Conservation (phyloP, 2,113 vertebrate genomes). For the Aviceda subcristata region DNA sequence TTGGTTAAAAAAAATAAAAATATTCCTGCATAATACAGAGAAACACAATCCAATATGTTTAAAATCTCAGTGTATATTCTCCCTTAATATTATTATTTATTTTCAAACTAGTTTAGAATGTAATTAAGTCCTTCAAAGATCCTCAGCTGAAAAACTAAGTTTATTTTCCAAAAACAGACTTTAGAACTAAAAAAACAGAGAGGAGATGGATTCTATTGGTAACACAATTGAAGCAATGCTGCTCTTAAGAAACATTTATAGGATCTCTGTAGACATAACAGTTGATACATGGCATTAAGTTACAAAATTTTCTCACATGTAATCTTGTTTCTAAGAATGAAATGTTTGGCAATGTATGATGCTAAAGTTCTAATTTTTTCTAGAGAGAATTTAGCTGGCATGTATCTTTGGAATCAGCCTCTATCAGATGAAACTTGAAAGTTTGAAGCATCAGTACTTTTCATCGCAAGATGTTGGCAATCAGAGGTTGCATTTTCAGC, state of each 20-base stretch:
- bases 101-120: background rate
- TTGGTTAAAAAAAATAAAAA: background rate
- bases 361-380: background rate
- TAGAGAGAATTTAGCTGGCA: background rate
- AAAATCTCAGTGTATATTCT: background rate
- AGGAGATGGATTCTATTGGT: background rate
- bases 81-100: background rate
- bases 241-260: background rate
- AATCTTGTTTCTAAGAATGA: background rate
- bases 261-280: background rate
- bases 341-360: background rate
- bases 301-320: background rate
- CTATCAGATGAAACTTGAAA: background rate
- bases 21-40: background rate
- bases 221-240: background rate
- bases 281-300: background rate
- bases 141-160: background rate
- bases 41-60: background rate
- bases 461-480: background rate
- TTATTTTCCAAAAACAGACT: background rate
- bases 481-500: background rate
- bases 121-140: background rate
- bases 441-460: background rate
- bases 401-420: background rate
- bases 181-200: background rate